Evolutionary conservation across 1,140 invertebrate species (phyloP).

Genomic region (Oedothorax gibbosus): DNA sequence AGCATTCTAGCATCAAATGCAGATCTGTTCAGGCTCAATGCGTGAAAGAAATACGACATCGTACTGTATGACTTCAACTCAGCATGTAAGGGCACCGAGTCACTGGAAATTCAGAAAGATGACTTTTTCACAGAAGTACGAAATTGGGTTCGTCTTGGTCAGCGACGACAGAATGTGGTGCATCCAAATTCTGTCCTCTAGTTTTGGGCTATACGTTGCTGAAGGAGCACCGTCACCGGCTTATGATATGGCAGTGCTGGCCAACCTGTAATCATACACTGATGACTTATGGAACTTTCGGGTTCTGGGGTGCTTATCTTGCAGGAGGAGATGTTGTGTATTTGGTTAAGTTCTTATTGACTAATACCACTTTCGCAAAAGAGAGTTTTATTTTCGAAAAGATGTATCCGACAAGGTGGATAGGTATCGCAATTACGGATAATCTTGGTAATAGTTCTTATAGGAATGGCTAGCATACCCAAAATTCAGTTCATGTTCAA

Average conservation of each 20-base stretch:
- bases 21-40: no score
- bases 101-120: no score
- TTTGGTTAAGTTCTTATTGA: slow-evolving; percentile 59
- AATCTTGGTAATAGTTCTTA: no score
- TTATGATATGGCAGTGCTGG: slow-evolving; percentile 66
- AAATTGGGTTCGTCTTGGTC: slow-evolving; percentile 73
- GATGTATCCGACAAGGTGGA: slow-evolving; percentile 57
- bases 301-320: slow-evolving; percentile 68
- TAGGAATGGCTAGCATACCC: no score
- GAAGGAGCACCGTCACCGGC: slow-evolving; percentile 45
- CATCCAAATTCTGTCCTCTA: slow-evolving; percentile 65
- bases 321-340: slow-evolving; percentile 66
- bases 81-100: no score
- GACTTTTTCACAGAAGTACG: slow-evolving; percentile 68
- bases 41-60: no score
- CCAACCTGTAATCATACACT: slow-evolving; percentile 66
- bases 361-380: slow-evolving; percentile 20
- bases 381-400: slow-evolving; percentile 37
- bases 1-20: no score
- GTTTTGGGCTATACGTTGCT: slow-evolving; percentile 59
- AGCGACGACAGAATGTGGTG: slow-evolving; percentile 77
- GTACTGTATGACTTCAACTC: no score
- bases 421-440: slow-evolving; percentile 36
- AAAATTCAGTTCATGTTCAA: no score
- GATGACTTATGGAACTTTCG: slow-evolving; percentile 67